A percentile compares a stretch with the other conserved stretches of the same genome.
These are phyloP conservation scores for Apodemus speciosus DNA, from an alignment of 2,113 vertebrate genomes.

Conservation along the genomic window DNA sequence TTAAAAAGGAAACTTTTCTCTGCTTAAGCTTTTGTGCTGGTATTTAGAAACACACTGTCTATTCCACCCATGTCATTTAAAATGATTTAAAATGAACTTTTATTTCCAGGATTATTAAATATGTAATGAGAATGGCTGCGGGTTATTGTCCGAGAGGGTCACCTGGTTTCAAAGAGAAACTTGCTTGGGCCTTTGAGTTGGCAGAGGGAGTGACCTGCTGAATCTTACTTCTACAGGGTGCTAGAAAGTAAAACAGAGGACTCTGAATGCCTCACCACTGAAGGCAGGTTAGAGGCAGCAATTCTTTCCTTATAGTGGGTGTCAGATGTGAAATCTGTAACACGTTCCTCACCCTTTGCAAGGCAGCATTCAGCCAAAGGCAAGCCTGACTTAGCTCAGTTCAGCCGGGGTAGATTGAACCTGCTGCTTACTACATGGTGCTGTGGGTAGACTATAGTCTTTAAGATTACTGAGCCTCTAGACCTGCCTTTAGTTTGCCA, in stretches of 20 bases:
- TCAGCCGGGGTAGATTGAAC: constrained; percentile 37
- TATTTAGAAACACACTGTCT: constrained; percentile 21
- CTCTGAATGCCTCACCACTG: not conserved
- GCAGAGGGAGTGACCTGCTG: not conserved
- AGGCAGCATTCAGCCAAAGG: not conserved
- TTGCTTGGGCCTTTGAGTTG: constrained; percentile 46
- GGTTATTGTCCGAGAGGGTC: constrained; percentile 18
- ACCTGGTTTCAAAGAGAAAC: constrained; percentile 47
- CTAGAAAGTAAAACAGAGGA: not conserved
- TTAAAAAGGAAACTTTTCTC: constrained; percentile 35
- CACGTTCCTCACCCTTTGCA: not conserved
- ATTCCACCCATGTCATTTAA: not conserved
- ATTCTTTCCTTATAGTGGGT: not conserved
- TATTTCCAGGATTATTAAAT: constrained; percentile 48
- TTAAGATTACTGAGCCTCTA: constrained; percentile 56
- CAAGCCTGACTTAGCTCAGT: constrained; percentile 13
- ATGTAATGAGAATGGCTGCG: not conserved
- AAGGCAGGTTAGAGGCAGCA: constrained; percentile 8
- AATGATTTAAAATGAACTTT: constrained; percentile 6
- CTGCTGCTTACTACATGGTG: constrained; percentile 52
- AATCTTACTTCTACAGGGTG: constrained; percentile 38
- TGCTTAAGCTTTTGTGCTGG: not conserved
- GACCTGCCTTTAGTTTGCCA: constrained; percentile 12
- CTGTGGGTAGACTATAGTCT: constrained; percentile 41
- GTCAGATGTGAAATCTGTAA: not conserved